A percentile compares a stretch with the other conserved stretches of the same genome.
Conservation (phyloP, 2,797 vertebrate species). For the Petrocephalus sullivani region DNA sequence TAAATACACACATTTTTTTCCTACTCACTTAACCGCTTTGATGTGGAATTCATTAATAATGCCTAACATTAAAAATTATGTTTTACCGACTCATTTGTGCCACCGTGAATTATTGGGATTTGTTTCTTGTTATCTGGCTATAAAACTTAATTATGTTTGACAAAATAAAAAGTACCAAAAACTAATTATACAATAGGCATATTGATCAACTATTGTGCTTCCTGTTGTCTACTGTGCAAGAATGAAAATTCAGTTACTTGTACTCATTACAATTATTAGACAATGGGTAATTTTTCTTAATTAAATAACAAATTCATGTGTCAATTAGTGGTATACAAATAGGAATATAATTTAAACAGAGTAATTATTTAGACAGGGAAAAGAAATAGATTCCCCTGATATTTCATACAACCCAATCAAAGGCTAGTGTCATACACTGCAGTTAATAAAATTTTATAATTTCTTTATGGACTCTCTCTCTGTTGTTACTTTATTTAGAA, state of each 20-base stretch:
- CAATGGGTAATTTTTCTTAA: neutral
- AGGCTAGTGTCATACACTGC: neutral
- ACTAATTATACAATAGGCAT: neutral
- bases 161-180: neutral
- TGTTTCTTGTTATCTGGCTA: neutral
- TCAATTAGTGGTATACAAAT: neutral
- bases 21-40: constrained; percentile 81
- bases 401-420: neutral
- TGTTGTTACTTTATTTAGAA: neutral
- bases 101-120: neutral
- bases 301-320: neutral
- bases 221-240: neutral
- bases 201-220: neutral
- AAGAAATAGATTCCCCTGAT: neutral
- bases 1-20: constrained; percentile 80
- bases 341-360: neutral
- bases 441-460: neutral
- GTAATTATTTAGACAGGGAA: neutral
- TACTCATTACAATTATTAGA: neutral
- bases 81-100: constrained; percentile 53
- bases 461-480: neutral
- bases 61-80: constrained; percentile 68
- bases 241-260: neutral
- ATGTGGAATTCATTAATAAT: constrained; percentile 89
- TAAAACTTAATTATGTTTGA: neutral